Percentiles rank a stretch among this genome's conserved stretches.
Evolutionary conservation across 2,797 vertebrate species (phyloP).

Genomic region (Ciconia nigra): DNA sequence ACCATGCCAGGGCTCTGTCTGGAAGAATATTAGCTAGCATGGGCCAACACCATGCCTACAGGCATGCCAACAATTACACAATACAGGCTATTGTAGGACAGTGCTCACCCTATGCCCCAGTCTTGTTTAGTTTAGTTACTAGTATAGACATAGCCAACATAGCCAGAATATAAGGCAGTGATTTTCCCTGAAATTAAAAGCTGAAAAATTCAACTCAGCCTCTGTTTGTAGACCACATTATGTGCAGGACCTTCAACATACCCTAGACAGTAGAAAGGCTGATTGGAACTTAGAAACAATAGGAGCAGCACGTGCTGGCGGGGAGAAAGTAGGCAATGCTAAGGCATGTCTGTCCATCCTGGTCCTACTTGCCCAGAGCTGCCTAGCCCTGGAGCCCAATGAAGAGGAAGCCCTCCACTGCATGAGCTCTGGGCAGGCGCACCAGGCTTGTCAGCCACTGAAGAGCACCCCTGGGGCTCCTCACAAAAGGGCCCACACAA

Average conservation of each 20-base stretch:
- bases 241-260: not conserved
- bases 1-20: not conserved
- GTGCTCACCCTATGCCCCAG: not conserved
- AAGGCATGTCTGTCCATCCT: not conserved
- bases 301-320: fast-evolving
- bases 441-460: not conserved
- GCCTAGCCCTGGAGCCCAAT: not conserved
- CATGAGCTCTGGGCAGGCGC: not conserved
- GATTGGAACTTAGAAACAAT: not conserved
- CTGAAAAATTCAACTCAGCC: not conserved
- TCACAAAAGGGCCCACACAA: not conserved
- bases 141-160: not conserved
- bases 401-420: not conserved
- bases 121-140: not conserved
- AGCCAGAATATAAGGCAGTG: not conserved
- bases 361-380: not conserved
- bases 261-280: not conserved
- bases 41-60: not conserved
- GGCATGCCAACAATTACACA: not conserved
- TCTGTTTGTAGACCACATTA: not conserved
- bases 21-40: not conserved
- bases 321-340: not conserved
- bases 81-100: not conserved
- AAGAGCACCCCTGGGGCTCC: not conserved
- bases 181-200: constrained; percentile 7